Evolutionary conservation across 2,797 vertebrate genomes (phyloP).

Genomic region (Cottoperca gobio): DNA sequence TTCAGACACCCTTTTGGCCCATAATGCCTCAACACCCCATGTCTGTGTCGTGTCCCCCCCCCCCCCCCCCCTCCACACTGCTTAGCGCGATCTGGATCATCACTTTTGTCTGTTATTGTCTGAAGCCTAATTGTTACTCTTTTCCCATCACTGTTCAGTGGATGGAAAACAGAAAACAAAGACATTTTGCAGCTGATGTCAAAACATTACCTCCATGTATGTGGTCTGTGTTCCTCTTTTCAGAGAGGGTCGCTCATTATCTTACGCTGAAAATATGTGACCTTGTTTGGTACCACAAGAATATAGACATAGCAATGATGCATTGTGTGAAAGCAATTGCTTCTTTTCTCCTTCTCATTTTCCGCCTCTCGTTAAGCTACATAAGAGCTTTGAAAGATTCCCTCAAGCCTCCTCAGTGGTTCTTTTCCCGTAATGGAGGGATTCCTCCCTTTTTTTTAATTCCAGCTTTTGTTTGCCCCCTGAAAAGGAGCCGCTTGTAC

Average conservation of each 20-base stretch:
- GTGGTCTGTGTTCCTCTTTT: slow-evolving; percentile 50
- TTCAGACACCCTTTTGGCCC: slow-evolving; percentile 74
- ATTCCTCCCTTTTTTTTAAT: slow-evolving; percentile 59
- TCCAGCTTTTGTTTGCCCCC: slow-evolving; percentile 68
- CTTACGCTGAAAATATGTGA: slow-evolving; percentile 58
- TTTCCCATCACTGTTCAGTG: slow-evolving; percentile 26
- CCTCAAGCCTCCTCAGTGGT: slow-evolving; percentile 59
- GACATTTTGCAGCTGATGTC: slow-evolving; percentile 35
- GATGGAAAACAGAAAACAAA: slow-evolving; percentile 50
- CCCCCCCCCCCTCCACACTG: slow-evolving; percentile 34
- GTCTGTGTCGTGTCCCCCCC: slow-evolving; percentile 28
- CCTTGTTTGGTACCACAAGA: slow-evolving; percentile 65
- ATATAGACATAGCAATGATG: slow-evolving; percentile 58
- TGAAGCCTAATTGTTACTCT: slow-evolving; percentile 56
- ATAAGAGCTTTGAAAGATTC: slow-evolving; percentile 64
- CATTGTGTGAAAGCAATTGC: slow-evolving; percentile 69
- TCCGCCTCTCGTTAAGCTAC: slow-evolving; percentile 66
- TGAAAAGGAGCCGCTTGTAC: slow-evolving; percentile 66
- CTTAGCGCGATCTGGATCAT: slow-evolving; percentile 48
- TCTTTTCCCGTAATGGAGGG: slow-evolving; percentile 37
- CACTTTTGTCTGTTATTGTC: slow-evolving; percentile 57
- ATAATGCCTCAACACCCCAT: slow-evolving; percentile 66
- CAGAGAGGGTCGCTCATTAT: slow-evolving; percentile 65
- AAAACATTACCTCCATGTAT: slow-evolving; percentile 37
- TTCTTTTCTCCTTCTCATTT: slow-evolving; percentile 57